Evolutionary conservation across 2,888 invertebrate species (phyloP).

Genomic region (Liopterus haemorrhoidalis): DNA sequence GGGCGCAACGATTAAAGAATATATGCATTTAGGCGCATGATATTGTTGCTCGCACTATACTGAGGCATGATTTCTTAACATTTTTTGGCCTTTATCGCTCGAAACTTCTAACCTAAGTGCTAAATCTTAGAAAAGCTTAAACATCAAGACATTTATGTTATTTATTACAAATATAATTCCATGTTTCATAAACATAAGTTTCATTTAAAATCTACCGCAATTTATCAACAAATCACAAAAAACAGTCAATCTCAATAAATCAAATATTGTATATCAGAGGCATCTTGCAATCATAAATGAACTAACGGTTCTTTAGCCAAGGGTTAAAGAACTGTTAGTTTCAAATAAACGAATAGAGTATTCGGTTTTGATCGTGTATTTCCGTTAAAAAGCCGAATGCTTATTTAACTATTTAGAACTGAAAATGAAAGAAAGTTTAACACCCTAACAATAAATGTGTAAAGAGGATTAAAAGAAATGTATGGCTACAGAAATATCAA

Average conservation of each 20-base stretch:
- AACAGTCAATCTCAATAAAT: too few species aligned
- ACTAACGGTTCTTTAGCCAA: background rate
- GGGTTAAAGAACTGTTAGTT: too few species aligned
- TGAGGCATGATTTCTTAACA: slow-evolving; percentile 9
- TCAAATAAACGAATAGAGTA: too few species aligned
- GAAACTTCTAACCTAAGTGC: slow-evolving; percentile 42
- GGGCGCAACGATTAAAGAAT: background rate
- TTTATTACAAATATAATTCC: slow-evolving; percentile 24
- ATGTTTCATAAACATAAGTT: slow-evolving; percentile 9
- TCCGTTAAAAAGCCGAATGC: too few species aligned
- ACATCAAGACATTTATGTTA: slow-evolving; percentile 45
- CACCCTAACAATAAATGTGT: too few species aligned
- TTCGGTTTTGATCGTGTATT: too few species aligned
- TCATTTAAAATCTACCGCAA: background rate
- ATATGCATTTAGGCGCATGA: background rate
- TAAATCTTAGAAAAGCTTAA: slow-evolving; percentile 39
- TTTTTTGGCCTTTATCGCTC: slow-evolving; percentile 17
- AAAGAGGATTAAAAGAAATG: too few species aligned
- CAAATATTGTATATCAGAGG: background rate
- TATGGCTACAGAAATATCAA: too few species aligned
- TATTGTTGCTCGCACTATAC: slow-evolving; percentile 4
- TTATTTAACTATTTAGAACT: too few species aligned
- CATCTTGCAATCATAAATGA: background rate
- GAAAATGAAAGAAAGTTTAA: too few species aligned
- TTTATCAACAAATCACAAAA: slow-evolving; percentile 9